Base-by-base conservation (phyloP, 2,888 invertebrate genomes). In the Zeuzera pyrina region DNA sequence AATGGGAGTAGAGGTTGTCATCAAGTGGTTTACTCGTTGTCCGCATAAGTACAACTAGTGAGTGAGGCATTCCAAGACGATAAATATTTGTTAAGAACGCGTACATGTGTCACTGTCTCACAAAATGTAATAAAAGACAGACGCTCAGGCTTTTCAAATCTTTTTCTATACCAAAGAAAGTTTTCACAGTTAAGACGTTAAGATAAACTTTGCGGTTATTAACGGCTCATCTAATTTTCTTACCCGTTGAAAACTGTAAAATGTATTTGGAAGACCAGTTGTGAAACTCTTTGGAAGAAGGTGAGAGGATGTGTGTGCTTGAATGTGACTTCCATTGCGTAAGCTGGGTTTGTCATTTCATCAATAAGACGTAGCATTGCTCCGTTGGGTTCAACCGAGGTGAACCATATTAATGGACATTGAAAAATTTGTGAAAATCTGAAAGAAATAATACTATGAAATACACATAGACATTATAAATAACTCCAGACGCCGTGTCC, bases 361-460 rank as follows among this genome's bases (percentile, higher is more conserved):
- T 64, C 57, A 0, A 64, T 37, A 8, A 58, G 15, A n/a, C 45
- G 37, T 0, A 48, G 15, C 0, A 52, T 37, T 19, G 44, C 33
- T 51, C 52, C 60, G 12, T 62, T 52, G 0, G 59, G 49, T 12
- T 60, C 60, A 3, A 57, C 29, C 0, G 62, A 45, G 0, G 57
- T 58, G 7, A 56, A 44, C 66, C 67, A 66, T 10, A 70, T 58
- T 3, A 55, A 47, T 0, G 70, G 69, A 27, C 69, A 62, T 10
- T 54, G 41, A 25, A 52, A 57, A 6, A 68, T 29, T 7, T 54
- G 45, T 22, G 54, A 41, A 2, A 69, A 39, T 7, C 69, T 66
- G 38, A 1, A 54, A 60, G 14, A 15, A 21, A 1, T 12, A 10
- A 23, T 12, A 16, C n/a, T n/a, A n/a, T n/a, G n/a, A n/a, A n/a